Base-by-base conservation (phyloP, 2,797 vertebrate species). In the Acanthis flammea region DNA sequence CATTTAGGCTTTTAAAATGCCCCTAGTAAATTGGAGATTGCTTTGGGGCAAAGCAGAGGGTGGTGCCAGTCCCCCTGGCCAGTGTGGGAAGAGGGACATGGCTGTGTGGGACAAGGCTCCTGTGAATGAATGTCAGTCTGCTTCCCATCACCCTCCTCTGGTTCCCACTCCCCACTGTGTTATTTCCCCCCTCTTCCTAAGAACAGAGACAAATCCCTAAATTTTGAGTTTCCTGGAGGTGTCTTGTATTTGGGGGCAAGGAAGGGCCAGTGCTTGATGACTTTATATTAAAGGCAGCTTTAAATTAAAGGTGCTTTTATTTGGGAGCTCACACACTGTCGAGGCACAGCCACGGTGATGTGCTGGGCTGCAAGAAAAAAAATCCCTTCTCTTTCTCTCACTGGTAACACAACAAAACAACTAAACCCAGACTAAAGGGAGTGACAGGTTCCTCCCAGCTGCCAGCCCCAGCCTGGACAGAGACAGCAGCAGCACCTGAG, bases 11-110 rank as follows among this genome's bases (percentile, higher is more conserved):
- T 83, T 33, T 15, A 57, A 86, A 92, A 48, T 48, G 30, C 30
- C 50, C 9, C 35, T 24, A 33, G 19, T 19, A 16, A 45, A 42
- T 0, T 4, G 39, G 41, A 62, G 66, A 60, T 63, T 9, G 44
- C 33, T 87, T 65, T 87, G 47, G 37, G 61, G 41, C 1, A 3
- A 66, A 66, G 78, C 3, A 3, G 12, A 62, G 37, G 15, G 45
- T 73, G 60, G 28, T 55, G 31, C 21, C 25, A 70, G 33, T 44
- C 35, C 5, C 25, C 9, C 41, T 28, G 27, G 47, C 24, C 8
- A 70, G 47, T 0, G 0, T 2, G 2, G 71, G 19, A 65, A 42
- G n/a, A 28, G 14, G 58, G 44, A 55, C 14, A n/a, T 7, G 12
- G n/a, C 31, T 28, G 12, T 1, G 2, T 39, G 54, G 66, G 33